Evolutionary conservation across 1,140 invertebrate genomes (phyloP), one percentile per base, ranked within the genome.

Genomic region (Drosophila ogumai): DNA sequence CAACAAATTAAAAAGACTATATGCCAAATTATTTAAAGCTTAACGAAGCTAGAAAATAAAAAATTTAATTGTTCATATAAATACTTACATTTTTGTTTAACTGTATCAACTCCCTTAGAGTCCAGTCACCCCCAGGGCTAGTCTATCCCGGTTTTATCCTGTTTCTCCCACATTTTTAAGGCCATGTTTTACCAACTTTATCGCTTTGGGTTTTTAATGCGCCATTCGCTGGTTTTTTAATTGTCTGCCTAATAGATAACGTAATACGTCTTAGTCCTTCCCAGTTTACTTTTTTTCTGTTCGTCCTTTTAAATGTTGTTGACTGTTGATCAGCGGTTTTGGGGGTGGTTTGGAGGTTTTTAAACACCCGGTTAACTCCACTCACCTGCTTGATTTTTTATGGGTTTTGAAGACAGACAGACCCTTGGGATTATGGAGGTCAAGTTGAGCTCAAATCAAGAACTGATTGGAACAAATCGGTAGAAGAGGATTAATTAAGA

Each of bases 181-280:
- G 54, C 47, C 54, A 34, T 40, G 54, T 73, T 49, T 54, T 79
- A 67, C 56, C 77, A 50, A 60, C 47, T 57, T 54, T 17, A 63
- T 75, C 28, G 40, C 66, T 75, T 69, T 36, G 59, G 73, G 50
- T 78, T 84, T 88, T 87, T 84, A 88, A 88, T 88, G 76, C 50
- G 65, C 76, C 80, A 79, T 88, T 87, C 43, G 61, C 49, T 60
- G 34, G 36, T 25, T 49, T 87, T 86, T 88, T 82, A 88, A 87
- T 88, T 87, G 84, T 74, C 57, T 57, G 52, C 43, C 75, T 65
- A 81, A 82, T 82, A 86, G 75, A 85, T 85, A 72, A 81, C 73
- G 67, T 54, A 67, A 67, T 47, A 58, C n/a, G 61, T 46, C 64
- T 54, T 77, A 60, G 64, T 77, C 74, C 69, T 50, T 71, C 36